A percentile compares a stretch with the other conserved stretches of the same genome.
Conservation (phyloP, 2,797 vertebrate species). For the Varecia variegata region DNA sequence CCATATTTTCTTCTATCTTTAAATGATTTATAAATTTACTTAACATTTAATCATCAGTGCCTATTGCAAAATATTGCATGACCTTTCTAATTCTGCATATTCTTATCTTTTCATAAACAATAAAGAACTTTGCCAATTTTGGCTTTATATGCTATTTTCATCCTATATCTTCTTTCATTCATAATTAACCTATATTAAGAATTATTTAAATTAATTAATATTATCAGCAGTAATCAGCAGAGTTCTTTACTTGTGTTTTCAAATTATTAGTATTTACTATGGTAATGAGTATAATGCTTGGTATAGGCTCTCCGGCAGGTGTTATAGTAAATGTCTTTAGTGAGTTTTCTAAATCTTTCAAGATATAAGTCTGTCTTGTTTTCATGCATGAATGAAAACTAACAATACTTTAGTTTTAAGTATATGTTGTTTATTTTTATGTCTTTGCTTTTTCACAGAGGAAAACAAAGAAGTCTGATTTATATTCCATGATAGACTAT, state of each 20-base stretch:
- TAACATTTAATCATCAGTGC: background rate
- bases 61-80: background rate
- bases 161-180: background rate
- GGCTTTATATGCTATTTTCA: background rate
- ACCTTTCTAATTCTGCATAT: background rate
- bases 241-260: background rate
- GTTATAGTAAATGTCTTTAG: background rate
- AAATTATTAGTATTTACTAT: background rate
- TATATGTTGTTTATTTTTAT: background rate
- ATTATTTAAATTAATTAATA: background rate
- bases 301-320: background rate
- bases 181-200: background rate
- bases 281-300: background rate
- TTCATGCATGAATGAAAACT: slow-evolving; percentile 1
- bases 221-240: background rate
- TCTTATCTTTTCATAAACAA: background rate
- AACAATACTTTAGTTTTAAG: background rate
- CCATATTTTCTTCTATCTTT: background rate
- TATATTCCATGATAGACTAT: background rate
- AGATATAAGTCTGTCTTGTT: background rate
- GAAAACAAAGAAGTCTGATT: background rate
- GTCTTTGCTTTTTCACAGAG: background rate
- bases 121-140: background rate
- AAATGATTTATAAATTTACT: background rate
- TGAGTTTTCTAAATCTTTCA: background rate